Base-by-base conservation (phyloP, 2,888 invertebrate genomes). In the Autographa gamma region DNA sequence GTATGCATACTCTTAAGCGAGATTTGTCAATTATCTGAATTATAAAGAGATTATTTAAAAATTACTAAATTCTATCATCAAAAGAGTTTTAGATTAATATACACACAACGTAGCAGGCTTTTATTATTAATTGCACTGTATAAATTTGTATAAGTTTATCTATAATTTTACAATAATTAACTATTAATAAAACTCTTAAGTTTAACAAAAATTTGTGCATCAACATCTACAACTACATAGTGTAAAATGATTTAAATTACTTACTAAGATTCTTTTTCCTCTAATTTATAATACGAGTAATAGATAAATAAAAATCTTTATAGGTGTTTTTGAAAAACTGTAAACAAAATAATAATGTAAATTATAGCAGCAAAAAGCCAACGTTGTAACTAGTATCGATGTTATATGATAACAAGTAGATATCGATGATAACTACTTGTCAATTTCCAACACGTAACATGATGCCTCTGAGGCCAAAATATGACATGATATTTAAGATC, bases 151-250 rank as follows among this genome's bases (percentile, higher is more conserved):
- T 80, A 84, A 79, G 66, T 73, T 80, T 79, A 84, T 70, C 79
- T 89, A 88, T 86, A 85, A 80, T 81, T 85, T 84, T 85, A 85
- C 76, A 87, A 86, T 86, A 80, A 74, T 77, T 81, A 83, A 83
- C 83, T 83, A 83, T 80, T 41, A 79, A 82, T 84, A 86, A 88
- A 88, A 82, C 79, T 86, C 85, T 88, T 85, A 86, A 60, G 65
- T 77, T 63, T 89, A 93, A 93, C 92, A 90, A 73, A 93, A 92
- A 85, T 86, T 89, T 92, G 95, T 94, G 95, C 94, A 92, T 88
- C 88, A 94, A 95, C 94, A 90, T 87, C 95, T 95, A 94, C 92
- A 69, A 71, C 93, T 95, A 94, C 92, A 76, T 83, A 92, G 93
- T 94, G 94, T 91, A 90, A 82, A 82, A 82, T 81, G 69, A 82